Evolutionary conservation across 1,140 invertebrate genomes (phyloP).

Genomic region (Drosophila serrata): DNA sequence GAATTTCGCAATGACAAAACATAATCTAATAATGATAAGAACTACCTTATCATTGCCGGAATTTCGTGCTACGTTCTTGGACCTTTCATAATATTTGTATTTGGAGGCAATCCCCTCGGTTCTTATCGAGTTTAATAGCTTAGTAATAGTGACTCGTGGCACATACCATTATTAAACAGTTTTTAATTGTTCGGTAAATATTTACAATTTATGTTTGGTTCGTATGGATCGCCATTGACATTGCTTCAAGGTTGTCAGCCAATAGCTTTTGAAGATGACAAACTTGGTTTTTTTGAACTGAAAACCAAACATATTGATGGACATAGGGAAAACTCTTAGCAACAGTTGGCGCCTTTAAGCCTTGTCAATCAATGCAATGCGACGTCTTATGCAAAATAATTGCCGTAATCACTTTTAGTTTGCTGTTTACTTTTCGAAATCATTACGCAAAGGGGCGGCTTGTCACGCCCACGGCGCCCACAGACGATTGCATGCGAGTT

Average conservation of each 20-base stretch:
- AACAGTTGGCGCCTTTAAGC: not conserved
- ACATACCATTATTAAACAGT: conserved; percentile 10
- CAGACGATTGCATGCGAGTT: conserved; percentile 51
- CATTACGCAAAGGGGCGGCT: conserved; percentile 49
- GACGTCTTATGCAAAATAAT: conserved; percentile 46
- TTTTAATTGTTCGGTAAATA: conserved; percentile 40
- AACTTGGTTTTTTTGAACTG: not conserved
- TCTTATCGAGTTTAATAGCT: conserved; percentile 17
- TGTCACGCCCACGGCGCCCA: conserved; percentile 61
- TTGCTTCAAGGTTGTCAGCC: conserved; percentile 16
- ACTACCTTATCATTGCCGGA: not conserved
- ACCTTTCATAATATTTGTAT: conserved; percentile 25
- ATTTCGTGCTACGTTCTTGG: conserved; percentile 13
- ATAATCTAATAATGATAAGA: not conserved
- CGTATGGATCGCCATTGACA: conserved; percentile 25
- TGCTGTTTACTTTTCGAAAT: conserved; percentile 42
- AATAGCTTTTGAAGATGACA: conserved; percentile 17
- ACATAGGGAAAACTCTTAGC: not conserved
- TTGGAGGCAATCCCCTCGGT: not conserved
- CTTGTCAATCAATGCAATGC: conserved; percentile 56
- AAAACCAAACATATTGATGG: conserved; percentile 4
- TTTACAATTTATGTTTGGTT: conserved; percentile 24
- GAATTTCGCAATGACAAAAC: conserved; percentile 3
- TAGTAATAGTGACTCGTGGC: conserved; percentile 20
- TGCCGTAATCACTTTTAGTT: conserved; percentile 54